Percentiles rank a stretch among this genome's conserved stretches.
Evolutionary conservation across 2,113 vertebrate species (phyloP).

Genomic region (Phyllostomus hastatus): DNA sequence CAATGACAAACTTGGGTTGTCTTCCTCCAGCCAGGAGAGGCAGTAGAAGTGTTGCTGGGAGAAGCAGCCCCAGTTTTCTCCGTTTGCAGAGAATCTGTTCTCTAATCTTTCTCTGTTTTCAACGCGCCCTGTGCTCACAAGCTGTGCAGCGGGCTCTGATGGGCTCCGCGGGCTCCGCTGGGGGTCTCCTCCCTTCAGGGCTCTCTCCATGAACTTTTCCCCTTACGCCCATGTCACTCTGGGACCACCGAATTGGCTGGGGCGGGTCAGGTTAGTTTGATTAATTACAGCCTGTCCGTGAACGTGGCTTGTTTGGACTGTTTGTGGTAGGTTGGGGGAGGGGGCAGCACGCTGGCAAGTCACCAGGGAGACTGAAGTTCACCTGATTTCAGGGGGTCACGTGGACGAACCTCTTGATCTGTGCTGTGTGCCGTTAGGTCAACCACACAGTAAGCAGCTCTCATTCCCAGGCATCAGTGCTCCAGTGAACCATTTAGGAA

Average conservation of each 20-base stretch:
- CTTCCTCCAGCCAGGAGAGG: not conserved
- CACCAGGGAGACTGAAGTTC: not conserved
- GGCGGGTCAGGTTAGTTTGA: not conserved
- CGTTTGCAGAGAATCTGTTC: no score
- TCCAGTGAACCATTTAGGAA: no score
- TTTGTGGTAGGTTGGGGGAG: not conserved
- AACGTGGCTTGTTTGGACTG: not conserved
- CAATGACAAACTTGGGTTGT: not conserved
- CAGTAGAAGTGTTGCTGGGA: not conserved
- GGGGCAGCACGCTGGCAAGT: not conserved
- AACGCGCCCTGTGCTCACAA: not conserved
- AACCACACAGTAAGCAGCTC: not conserved
- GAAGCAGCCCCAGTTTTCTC: not conserved
- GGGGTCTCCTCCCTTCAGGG: not conserved
- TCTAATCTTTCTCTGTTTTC: not conserved
- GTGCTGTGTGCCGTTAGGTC: not conserved
- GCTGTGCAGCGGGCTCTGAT: not conserved
- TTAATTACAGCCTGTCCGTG: not conserved
- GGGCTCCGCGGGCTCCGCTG: rapidly evolving
- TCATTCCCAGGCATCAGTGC: not conserved
- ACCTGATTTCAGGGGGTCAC: not conserved
- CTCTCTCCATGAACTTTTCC: not conserved
- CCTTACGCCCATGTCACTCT: not conserved
- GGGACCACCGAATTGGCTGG: not conserved
- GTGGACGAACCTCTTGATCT: not conserved